These are phyloP conservation scores for Pachycephala philippinensis DNA, from an alignment of 2,113 vertebrate species.

Conservation along the genomic window DNA sequence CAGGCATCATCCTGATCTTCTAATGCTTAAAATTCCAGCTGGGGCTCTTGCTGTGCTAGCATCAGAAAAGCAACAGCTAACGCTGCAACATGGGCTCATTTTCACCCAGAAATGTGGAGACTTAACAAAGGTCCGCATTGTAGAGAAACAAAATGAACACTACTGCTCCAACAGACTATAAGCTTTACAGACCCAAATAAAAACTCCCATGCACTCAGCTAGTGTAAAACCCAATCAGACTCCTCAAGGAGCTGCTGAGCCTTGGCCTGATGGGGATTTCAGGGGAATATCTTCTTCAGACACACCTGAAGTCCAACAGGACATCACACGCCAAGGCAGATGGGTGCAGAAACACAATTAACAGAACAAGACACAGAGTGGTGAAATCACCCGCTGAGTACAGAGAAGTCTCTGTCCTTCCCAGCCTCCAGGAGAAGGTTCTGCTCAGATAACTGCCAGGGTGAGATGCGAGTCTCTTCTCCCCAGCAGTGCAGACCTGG, in stretches of 20 bases:
- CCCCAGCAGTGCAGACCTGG: background rate
- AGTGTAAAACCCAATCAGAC: background rate
- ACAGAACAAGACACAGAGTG: background rate
- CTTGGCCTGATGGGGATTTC: background rate
- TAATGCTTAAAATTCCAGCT: background rate
- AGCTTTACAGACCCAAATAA: background rate
- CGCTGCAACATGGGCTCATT: background rate
- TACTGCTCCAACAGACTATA: background rate
- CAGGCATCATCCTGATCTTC: background rate
- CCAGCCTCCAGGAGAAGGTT: background rate
- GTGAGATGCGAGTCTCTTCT: rapidly evolving
- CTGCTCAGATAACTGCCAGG: background rate
- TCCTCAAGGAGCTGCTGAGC: background rate
- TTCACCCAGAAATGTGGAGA: background rate
- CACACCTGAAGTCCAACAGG: background rate
- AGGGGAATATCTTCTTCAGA: background rate
- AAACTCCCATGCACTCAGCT: background rate
- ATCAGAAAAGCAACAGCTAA: background rate
- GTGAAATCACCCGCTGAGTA: rapidly evolving
- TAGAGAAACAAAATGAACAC: background rate
- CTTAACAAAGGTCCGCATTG: background rate
- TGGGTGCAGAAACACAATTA: background rate
- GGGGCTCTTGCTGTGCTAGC: background rate
- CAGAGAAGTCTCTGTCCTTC: background rate
- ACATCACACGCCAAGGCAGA: background rate